Evolutionary conservation across 1,140 invertebrate species (phyloP), one percentile per base, ranked within the genome.

Genomic region (Drosophila virilis): DNA sequence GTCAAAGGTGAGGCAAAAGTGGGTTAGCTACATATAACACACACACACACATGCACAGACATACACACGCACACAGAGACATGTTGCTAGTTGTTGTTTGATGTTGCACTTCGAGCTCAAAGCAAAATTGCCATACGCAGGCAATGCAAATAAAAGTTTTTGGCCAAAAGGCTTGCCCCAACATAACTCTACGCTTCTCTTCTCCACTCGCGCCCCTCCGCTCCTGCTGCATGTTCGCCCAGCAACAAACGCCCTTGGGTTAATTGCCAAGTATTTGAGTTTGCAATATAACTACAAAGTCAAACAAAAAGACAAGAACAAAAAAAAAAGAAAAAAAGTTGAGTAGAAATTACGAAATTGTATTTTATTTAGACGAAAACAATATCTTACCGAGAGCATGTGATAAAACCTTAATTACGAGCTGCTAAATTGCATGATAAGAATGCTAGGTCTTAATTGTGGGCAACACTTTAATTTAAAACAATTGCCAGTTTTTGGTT

Each of bases 1-100:
- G 76, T 84, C 80, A 83, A 83, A 84, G 77, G 80, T 84, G 76
- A 83, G 40, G 40, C 48, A 17, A 61, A 79, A 60, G 71, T 60
- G 68, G 75, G 70, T 82, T 67, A 66, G 57, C 72, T 69, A 70
- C 77, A 80, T 50, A 78, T 58, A 46, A 58, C 55, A 50, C 22
- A 33, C 17, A 17, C 17, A 17, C 17, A 17, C 17, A 17, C 17
- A 17, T 1, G 1, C 17, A 17, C 17, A 17, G 1, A 17, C 17
- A 17, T 17, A 17, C 1, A 17, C 17, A 38, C 48, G 37, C 10
- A 22, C 9, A 37, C 32, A 60, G 33, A 60, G 13, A 13, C 28
- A n/a, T 10, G 22, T 54, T 43, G 10, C 17, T 48, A 35, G 58
- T 51, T 51, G 40, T 35, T 22, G 40, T 32, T 45, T 33, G 50